Conservation (phyloP, 2,113 vertebrate genomes). For the Muntiacus muntjak region DNA sequence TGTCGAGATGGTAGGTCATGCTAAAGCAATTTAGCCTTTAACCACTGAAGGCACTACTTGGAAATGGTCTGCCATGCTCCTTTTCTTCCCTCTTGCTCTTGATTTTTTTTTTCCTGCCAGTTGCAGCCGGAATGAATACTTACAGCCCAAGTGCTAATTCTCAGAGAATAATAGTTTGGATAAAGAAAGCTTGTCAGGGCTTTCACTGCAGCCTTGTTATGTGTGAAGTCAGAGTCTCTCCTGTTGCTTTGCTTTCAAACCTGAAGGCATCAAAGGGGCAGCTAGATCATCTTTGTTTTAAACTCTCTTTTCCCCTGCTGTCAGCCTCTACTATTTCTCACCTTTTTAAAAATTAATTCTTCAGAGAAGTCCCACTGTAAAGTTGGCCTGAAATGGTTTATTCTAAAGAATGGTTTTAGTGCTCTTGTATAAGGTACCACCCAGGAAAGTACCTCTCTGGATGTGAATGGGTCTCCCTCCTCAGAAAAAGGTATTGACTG, state of each 20-base stretch:
- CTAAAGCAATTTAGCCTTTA: conserved; percentile 51
- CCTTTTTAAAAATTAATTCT: conserved; percentile 53
- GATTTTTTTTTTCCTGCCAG: neutral
- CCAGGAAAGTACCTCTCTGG: neutral
- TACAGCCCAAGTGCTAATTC: conserved; percentile 6
- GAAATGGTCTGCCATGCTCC: neutral
- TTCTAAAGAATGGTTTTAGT: conserved; percentile 41
- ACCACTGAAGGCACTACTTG: conserved; percentile 20
- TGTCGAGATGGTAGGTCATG: conserved; percentile 36
- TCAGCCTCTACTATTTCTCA: conserved; percentile 28
- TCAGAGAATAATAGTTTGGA: conserved; percentile 48
- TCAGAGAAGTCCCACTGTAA: conserved; percentile 23
- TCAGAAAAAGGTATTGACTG: neutral
- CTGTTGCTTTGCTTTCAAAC: conserved; percentile 48
- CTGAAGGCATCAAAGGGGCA: conserved; percentile 49
- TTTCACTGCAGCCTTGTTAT: conserved; percentile 25
- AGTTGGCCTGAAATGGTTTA: conserved; percentile 45
- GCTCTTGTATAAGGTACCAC: conserved; percentile 31
- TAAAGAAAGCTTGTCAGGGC: conserved; percentile 37
- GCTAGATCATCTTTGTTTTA: conserved; percentile 55
- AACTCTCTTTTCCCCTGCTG: conserved; percentile 41
- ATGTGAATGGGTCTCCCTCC: neutral
- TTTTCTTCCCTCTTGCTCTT: neutral
- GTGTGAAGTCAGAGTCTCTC: conserved; percentile 28
- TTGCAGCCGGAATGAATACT: conserved; percentile 16